These are phyloP conservation scores for Toxotes lorentzi DNA, from an alignment of 2,797 vertebrate genomes.

Conservation along the genomic window DNA sequence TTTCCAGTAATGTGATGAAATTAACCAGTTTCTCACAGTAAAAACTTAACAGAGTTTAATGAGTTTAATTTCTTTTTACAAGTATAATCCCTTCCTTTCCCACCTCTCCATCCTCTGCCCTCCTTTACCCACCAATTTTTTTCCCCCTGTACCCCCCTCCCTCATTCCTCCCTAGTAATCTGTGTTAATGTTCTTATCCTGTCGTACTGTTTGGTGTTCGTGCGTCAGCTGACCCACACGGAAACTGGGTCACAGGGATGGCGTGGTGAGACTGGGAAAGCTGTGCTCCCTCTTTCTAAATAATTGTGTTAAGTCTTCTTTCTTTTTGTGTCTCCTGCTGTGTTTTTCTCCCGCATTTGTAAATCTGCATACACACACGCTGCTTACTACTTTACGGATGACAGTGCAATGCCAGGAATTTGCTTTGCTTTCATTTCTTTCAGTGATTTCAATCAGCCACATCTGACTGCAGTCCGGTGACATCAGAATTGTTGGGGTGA, in stretches of 20 bases:
- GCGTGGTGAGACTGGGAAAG: slow-evolving; percentile 35
- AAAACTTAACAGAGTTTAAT: background rate
- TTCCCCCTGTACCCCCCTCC: slow-evolving; percentile 4
- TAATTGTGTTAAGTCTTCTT: slow-evolving; percentile 6
- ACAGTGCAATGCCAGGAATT: background rate
- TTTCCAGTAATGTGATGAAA: slow-evolving; percentile 6
- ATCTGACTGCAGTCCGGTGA: slow-evolving; percentile 12
- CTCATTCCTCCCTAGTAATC: slow-evolving; percentile 66
- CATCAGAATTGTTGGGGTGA: background rate
- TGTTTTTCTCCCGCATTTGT: background rate
- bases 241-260: slow-evolving; percentile 76
- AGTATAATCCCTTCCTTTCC: background rate
- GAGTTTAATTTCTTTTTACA: slow-evolving; percentile 3
- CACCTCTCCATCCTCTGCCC: slow-evolving; percentile 20
- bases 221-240: slow-evolving; percentile 74
- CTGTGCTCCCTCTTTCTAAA: slow-evolving; percentile 22
- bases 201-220: slow-evolving; percentile 59
- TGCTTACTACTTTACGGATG: background rate
- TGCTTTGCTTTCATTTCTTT: no score
- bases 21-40: background rate
- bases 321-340: background rate
- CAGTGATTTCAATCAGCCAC: slow-evolving; percentile 1
- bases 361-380: background rate
- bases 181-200: slow-evolving; percentile 71
- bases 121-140: slow-evolving; percentile 26